phyloP scores from a whole-genome alignment of 2,888 invertebrate genomes.

The Hyalella azteca region DNA sequence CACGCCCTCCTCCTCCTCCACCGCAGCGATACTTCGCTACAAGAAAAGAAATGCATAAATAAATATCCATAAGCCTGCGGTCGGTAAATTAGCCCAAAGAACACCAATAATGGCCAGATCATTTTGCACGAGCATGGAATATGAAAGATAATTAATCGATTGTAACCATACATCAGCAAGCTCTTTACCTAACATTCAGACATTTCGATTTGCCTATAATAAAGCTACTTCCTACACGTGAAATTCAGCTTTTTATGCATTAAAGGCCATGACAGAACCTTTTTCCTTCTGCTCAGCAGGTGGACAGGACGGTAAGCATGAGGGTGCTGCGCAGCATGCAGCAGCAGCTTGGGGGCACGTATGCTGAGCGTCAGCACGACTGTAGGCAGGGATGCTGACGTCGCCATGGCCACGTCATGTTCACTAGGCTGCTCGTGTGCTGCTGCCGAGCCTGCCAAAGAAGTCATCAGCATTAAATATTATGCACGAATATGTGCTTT shows the following conservation, averaged over 20 bases:
- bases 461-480: no score
- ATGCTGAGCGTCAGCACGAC: background rate
- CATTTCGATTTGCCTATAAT: no score
- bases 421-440: slow-evolving; percentile 28
- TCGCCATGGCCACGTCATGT: background rate
- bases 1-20: slow-evolving; percentile 44
- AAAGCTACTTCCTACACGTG: no score
- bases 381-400: background rate
- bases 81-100: no score
- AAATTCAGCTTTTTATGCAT: no score
- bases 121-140: no score
- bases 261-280: background rate
- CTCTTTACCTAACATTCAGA: no score
- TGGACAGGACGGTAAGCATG: background rate
- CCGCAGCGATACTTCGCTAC: slow-evolving; percentile 41
- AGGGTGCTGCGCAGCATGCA: background rate
- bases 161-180: no score
- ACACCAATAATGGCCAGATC: no score
- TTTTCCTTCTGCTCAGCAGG: background rate
- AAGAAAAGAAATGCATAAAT: background rate
- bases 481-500: no score
- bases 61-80: no score
- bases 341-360: background rate
- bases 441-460: slow-evolving; percentile 14
- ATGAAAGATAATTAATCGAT: no score